phyloP scores from a whole-genome alignment of 2,113 vertebrate genomes.

The Nycticryphes semicollaris region DNA sequence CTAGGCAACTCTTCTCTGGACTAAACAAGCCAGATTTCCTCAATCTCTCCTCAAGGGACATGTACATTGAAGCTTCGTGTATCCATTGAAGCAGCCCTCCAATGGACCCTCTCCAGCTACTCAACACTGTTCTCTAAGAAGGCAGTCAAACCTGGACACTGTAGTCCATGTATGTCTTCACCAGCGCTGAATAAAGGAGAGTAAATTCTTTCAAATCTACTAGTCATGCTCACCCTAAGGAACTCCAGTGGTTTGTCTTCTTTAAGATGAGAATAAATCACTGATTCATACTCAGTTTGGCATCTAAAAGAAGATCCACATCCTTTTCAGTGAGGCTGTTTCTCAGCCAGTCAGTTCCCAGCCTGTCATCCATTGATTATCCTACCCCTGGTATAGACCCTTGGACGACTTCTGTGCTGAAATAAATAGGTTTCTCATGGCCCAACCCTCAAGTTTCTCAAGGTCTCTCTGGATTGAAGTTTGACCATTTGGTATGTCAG shows the following conservation, averaged over 20 bases:
- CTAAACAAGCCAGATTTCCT: background rate
- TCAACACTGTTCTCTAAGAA: background rate
- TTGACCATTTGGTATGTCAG: background rate
- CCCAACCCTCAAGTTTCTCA: background rate
- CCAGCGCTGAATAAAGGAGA: background rate
- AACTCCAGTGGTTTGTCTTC: background rate
- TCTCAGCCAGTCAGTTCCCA: background rate
- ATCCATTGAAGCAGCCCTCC: background rate
- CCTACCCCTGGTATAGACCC: background rate
- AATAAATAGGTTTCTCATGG: background rate
- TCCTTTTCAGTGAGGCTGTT: background rate
- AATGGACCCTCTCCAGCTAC: background rate
- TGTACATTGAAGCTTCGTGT: too few relatives aligned
- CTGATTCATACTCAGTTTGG: background rate
- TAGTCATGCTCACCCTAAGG: fast-evolving
- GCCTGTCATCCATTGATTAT: background rate
- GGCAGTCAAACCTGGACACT: background rate
- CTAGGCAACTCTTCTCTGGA: background rate
- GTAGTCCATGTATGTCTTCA: background rate
- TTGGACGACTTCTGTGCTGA: background rate
- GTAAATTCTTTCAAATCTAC: background rate
- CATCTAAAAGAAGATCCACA: background rate
- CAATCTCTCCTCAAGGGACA: fast-evolving
- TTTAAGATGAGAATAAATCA: background rate
- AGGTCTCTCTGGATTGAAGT: background rate